phyloP scores from a whole-genome alignment of 2,113 vertebrate genomes.

The Condylura cristata region DNA sequence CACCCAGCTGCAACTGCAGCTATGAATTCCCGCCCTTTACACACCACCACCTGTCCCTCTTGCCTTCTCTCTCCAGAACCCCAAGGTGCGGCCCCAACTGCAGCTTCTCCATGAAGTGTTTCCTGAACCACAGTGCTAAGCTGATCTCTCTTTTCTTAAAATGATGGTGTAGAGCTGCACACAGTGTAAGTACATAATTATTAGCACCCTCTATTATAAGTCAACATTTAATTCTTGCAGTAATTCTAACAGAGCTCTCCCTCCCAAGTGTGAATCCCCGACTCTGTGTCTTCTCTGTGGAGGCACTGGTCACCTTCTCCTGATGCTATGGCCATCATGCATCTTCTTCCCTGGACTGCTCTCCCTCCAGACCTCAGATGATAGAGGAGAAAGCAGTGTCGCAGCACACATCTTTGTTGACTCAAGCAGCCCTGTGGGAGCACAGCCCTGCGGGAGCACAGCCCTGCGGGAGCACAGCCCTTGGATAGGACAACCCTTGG shows the following conservation, averaged over 20 bases:
- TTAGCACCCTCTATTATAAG: too few species aligned
- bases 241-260: not conserved
- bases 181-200: too few species aligned
- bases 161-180: not conserved
- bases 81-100: too few species aligned
- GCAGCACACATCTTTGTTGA: not conserved
- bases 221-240: too few species aligned
- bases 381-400: not conserved
- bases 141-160: not conserved
- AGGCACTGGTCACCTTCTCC: fast-evolving
- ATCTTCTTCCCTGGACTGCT: too few species aligned
- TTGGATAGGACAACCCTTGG: too few species aligned
- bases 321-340: not conserved
- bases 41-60: not conserved
- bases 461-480: too few species aligned
- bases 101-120: not conserved
- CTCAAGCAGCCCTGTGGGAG: not conserved
- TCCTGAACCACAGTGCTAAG: not conserved
- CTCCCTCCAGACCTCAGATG: fast-evolving
- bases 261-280: not conserved
- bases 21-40: not conserved
- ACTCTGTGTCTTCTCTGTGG: not conserved
- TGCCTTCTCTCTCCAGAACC: not conserved
- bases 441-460: too few species aligned
- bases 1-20: not conserved